These are phyloP conservation scores for Machaerirhynchus nigripectus DNA, from an alignment of 2,113 vertebrate species.

Conservation along the genomic window DNA sequence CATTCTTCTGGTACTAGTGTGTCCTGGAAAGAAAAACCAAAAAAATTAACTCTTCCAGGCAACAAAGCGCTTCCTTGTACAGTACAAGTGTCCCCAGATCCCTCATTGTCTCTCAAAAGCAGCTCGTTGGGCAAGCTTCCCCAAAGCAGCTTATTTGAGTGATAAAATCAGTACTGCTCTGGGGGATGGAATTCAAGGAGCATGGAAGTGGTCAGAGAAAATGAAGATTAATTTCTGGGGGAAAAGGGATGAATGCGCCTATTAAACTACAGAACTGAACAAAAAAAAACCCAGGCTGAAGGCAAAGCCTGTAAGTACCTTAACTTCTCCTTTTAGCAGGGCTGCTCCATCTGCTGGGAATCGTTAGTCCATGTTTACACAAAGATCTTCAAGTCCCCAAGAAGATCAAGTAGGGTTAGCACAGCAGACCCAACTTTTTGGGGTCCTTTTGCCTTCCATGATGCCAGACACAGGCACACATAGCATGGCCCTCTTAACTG, in stretches of 20 bases:
- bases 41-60: slow-evolving; percentile 35
- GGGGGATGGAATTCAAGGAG: not conserved
- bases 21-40: slow-evolving; percentile 66
- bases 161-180: not conserved
- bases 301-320: not conserved
- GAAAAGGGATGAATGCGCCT: not conserved
- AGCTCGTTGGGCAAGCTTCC: not conserved
- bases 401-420: not conserved
- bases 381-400: not conserved
- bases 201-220: not conserved
- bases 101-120: not conserved
- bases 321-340: not conserved
- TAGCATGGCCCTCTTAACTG: not conserved
- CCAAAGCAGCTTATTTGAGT: not conserved
- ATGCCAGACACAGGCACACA: not conserved
- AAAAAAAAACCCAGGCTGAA: not conserved
- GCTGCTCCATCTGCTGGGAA: not conserved
- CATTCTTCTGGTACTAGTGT: slow-evolving; percentile 64
- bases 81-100: not conserved
- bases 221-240: not conserved
- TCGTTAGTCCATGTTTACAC: not conserved
- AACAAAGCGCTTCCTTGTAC: not conserved
- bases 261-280: not conserved
- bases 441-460: not conserved
- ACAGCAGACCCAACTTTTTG: not conserved